Evolutionary conservation across 2,888 invertebrate species (phyloP), one percentile per base, ranked within the genome.

Genomic region (Hartigia nigra): DNA sequence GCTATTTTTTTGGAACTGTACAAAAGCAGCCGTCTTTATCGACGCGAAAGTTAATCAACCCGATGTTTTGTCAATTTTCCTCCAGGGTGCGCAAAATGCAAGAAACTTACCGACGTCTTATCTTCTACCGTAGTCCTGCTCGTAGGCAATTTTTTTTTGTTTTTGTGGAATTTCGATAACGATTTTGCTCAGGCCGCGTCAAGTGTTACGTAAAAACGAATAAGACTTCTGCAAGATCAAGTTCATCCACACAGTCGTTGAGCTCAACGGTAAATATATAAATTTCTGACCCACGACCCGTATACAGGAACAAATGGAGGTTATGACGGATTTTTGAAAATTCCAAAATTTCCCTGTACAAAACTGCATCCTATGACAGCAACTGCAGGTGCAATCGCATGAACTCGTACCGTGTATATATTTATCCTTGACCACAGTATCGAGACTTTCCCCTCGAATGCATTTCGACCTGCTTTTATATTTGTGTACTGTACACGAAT

Each of bases 41-140:
- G 55, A 12, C 23, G 14, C 69, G 76, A 75, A 80, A 76, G 76
- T 77, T 74, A 76, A 77, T 74, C 55, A 5, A 55, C 9, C 2
- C 1, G 23, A 23, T 9, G 23, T 9, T 55, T 55, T 55, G 23
- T 23, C 9, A 9, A 55, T 55, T 9, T 55, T 14, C 9, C 55
- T 23, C 55, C 23, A 55, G 55, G 14, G 55, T 9, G 55, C 55
- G 55, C 55, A 23, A 14, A 55, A 23, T 2, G 14, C 23, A 55
- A 55, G 23, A 5, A 23, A 23, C 23, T 55, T 23, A 55, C 55
- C 55, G 9, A 23, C 23, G 55, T 55, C 23, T 23, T 9, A 1
- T 23, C 39, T 55, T 55, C 39, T 23, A 55, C 14, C 14, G 39
- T 14, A 39, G 4, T 39, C 39, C 12, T 4, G 39, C 0, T 14